Evolutionary conservation across 2,888 invertebrate genomes (phyloP).

Genomic region (Mimumesa dahlbomi): DNA sequence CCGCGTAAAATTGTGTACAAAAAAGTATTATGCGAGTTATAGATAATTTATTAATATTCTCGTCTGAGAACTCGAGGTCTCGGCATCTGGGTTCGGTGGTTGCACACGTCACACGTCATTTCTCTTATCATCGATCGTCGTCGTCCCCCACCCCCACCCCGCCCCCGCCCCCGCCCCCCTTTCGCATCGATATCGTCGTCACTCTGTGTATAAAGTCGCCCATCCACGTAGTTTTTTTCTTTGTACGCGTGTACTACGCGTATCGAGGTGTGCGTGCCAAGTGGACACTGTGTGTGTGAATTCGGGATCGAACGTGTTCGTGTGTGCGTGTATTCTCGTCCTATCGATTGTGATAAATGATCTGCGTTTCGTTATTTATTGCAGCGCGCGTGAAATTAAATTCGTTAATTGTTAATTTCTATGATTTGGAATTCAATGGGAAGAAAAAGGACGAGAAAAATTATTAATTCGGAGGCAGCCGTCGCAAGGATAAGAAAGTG

Average conservation of each 20-base stretch:
- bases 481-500: too few relatives aligned
- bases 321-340: not conserved
- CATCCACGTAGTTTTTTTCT: slow-evolving; percentile 54
- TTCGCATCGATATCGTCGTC: slow-evolving; percentile 50
- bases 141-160: not conserved
- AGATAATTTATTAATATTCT: not conserved
- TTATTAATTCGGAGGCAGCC: too few relatives aligned
- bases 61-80: slow-evolving; percentile 18
- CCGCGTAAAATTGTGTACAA: not conserved
- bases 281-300: too few relatives aligned
- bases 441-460: too few relatives aligned
- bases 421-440: too few relatives aligned
- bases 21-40: not conserved
- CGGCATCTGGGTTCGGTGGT: slow-evolving; percentile 32
- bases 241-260: slow-evolving; percentile 33
- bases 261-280: slow-evolving; percentile 8
- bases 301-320: slow-evolving; percentile 4
- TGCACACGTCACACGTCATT: slow-evolving; percentile 27
- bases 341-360: not conserved
- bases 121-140: slow-evolving; percentile 30
- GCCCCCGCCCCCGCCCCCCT: slow-evolving; percentile 35
- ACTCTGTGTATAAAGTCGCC: slow-evolving; percentile 70
- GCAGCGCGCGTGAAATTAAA: not conserved
- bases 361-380: slow-evolving; percentile 39
- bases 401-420: too few relatives aligned